Conservation (phyloP, 2,113 vertebrate species). For the Coptodon bakossiorum region DNA sequence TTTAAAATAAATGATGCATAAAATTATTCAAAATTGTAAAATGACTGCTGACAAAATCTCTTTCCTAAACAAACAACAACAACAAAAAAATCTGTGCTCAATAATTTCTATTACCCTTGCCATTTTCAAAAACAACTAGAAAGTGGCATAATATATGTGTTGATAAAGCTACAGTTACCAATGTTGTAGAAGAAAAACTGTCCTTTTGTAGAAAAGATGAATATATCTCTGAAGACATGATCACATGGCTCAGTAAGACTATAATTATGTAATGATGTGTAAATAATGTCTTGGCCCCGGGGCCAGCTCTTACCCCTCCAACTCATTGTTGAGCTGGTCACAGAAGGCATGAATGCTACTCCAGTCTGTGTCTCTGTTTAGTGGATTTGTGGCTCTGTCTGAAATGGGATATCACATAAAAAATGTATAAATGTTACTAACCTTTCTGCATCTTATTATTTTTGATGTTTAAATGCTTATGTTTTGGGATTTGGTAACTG, state of each 20-base stretch:
- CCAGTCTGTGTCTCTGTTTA: conserved; percentile 94
- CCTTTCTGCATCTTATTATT: neutral
- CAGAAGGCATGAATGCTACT: conserved; percentile 90
- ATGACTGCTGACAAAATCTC: neutral
- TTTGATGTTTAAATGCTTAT: neutral
- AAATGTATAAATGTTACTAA: neutral
- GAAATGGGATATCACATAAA: conserved; percentile 3
- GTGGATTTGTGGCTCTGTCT: conserved; percentile 95
- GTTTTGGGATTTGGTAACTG: neutral
- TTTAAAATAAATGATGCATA: neutral
- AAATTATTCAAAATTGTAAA: neutral
- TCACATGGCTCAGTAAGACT: neutral
- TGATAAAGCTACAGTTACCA: neutral
- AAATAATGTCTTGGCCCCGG: neutral
- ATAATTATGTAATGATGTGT: neutral
- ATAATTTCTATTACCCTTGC: neutral
- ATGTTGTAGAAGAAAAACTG: neutral
- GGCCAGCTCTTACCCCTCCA: conserved; percentile 82
- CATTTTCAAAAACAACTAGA: neutral
- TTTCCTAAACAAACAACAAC: neutral
- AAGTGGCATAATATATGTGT: neutral
- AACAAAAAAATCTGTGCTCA: neutral
- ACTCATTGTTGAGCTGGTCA: conserved; percentile 91
- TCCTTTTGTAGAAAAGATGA: neutral
- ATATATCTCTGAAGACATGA: neutral